These are phyloP conservation scores for Leptinotarsa lineolata DNA, from an alignment of 1,140 invertebrate species.

Conservation along the genomic window DNA sequence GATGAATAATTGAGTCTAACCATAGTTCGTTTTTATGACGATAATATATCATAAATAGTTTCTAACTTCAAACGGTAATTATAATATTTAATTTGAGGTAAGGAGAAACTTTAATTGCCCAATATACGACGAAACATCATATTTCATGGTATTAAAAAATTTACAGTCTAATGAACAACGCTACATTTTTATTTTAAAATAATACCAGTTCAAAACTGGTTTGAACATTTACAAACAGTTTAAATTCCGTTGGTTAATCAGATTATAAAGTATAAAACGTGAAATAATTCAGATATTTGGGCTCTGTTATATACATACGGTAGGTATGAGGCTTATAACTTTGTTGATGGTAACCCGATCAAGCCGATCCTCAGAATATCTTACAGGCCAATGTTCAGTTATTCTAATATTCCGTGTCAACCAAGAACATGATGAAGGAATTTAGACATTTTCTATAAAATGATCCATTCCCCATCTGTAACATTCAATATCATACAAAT, in stretches of 20 bases:
- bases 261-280: slow-evolving; percentile 6
- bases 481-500: no score
- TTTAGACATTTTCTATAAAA: no score
- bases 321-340: slow-evolving; percentile 6
- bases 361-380: background rate
- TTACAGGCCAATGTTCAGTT: background rate
- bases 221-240: background rate
- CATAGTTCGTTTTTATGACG: background rate
- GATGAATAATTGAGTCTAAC: background rate
- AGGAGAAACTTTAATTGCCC: background rate
- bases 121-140: slow-evolving; percentile 1
- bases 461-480: no score
- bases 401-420: no score
- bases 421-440: no score
- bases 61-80: background rate
- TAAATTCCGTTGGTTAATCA: background rate
- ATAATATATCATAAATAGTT: background rate
- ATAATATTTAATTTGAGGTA: background rate
- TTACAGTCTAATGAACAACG: slow-evolving; percentile 8
- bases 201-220: slow-evolving; percentile 8
- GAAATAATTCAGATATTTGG: slow-evolving; percentile 6
- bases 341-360: slow-evolving; percentile 2
- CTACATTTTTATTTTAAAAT: slow-evolving; percentile 4
- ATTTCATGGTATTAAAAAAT: slow-evolving; percentile 1
- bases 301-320: background rate